A percentile compares a stretch with the other conserved stretches of the same genome.
These are phyloP conservation scores for Elaphurus davidianus DNA, from an alignment of 2,113 vertebrate species.

Conservation along the genomic window DNA sequence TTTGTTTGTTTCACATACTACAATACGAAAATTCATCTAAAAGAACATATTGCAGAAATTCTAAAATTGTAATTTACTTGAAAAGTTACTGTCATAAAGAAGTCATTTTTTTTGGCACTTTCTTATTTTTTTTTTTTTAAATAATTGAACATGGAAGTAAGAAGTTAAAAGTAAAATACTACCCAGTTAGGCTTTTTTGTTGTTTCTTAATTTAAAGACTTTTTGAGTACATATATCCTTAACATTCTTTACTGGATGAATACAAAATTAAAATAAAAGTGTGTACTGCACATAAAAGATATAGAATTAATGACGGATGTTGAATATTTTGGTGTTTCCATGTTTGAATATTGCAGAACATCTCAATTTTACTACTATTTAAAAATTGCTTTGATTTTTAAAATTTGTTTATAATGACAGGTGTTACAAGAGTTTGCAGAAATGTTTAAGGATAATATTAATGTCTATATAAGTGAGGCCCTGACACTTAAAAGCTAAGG, in stretches of 20 bases:
- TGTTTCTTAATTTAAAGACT: neutral
- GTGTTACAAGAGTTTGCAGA: conserved; percentile 31
- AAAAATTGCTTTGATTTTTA: neutral
- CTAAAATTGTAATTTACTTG: conserved; percentile 44
- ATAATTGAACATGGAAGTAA: conserved; percentile 26
- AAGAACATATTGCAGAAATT: conserved; percentile 65
- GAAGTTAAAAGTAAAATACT: conserved; percentile 47
- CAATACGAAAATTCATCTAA: conserved; percentile 32
- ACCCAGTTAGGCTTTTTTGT: conserved; percentile 44
- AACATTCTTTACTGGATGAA: conserved; percentile 47
- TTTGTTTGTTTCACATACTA: conserved; percentile 47
- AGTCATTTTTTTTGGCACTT: neutral
- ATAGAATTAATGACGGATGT: conserved; percentile 10
- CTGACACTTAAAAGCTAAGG: conserved; percentile 71
- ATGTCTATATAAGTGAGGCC: conserved; percentile 41
- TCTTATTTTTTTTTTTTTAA: conserved; percentile 45
- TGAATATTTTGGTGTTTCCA: conserved; percentile 22
- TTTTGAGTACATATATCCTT: conserved; percentile 49
- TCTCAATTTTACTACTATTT: neutral
- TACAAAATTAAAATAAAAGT: conserved; percentile 15
- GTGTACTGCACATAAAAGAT: conserved; percentile 50
- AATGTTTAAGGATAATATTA: conserved; percentile 27
- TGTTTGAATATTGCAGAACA: neutral
- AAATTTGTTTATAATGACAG: conserved; percentile 38
- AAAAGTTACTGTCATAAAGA: conserved; percentile 45